Conservation (phyloP, 64 coral and sea anemone genomes). For the Montipora efflorescens region DNA sequence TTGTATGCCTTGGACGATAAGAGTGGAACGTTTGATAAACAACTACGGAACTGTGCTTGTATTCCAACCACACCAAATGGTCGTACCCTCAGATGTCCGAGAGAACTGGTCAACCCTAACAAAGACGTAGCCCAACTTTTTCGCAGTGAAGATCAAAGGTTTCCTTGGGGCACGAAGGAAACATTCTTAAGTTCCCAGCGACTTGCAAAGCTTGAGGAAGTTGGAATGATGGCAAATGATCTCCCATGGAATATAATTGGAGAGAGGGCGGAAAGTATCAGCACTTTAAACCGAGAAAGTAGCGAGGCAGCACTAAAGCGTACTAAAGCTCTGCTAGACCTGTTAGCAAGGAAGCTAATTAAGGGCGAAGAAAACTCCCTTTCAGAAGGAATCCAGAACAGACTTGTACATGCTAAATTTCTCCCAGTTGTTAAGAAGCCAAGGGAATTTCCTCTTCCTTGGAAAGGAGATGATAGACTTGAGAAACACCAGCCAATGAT, state of each 20-base stretch:
- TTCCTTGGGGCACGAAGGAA: conserved; percentile 67
- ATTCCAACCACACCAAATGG: conserved; percentile 74
- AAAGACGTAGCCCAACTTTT: conserved; percentile 53
- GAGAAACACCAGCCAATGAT: not conserved
- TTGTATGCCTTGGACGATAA: conserved; percentile 68
- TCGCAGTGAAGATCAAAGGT: conserved; percentile 66
- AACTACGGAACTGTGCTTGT: conserved; percentile 40
- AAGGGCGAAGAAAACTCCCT: not conserved
- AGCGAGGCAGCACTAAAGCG: conserved; percentile 2
- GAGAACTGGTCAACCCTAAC: conserved; percentile 68
- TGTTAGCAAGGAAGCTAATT: conserved; percentile 45
- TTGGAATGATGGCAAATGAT: conserved; percentile 81
- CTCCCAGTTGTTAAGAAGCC: conserved; percentile 80
- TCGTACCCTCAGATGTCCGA: conserved; percentile 48
- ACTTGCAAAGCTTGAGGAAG: conserved; percentile 49
- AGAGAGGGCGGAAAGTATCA: conserved; percentile 75
- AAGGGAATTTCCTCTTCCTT: conserved; percentile 62
- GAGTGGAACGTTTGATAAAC: conserved; percentile 7
- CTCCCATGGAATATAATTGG: conserved; percentile 67
- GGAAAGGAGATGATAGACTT: conserved; percentile 66
- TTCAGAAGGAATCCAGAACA: not conserved
- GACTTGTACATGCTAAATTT: conserved; percentile 52
- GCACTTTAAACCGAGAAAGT: not conserved
- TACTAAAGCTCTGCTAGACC: conserved; percentile 23
- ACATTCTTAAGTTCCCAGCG: conserved; percentile 12